A percentile compares a stretch with the other conserved stretches of the same genome.
These are phyloP conservation scores for Helicolenus hilgendorfi DNA, from an alignment of 2,797 vertebrate genomes.

Conservation along the genomic window DNA sequence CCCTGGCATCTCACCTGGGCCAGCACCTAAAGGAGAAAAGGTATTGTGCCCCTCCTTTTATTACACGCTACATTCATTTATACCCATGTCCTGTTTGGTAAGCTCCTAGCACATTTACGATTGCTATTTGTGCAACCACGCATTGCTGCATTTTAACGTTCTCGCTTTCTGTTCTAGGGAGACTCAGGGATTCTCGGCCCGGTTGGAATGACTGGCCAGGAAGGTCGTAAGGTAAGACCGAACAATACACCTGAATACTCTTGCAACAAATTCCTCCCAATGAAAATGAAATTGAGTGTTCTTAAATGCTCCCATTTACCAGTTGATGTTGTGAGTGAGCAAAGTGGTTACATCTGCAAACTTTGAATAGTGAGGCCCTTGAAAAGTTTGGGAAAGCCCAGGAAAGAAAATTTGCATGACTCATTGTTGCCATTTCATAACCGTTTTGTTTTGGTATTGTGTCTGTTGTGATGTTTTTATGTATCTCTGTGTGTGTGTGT, in stretches of 20 bases:
- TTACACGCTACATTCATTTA: conserved; percentile 4
- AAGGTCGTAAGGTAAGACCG: conserved; percentile 94
- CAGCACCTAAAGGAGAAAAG: conserved; percentile 94
- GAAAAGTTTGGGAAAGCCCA: conserved; percentile 24
- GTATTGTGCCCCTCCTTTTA: conserved; percentile 80
- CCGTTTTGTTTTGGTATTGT: not conserved
- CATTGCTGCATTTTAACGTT: conserved; percentile 16
- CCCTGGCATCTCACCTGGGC: conserved; percentile 95
- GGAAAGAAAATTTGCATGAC: conserved; percentile 3
- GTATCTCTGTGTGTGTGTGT: not conserved
- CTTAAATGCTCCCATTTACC: not conserved
- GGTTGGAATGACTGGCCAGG: conserved; percentile 91
- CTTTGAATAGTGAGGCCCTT: not conserved
- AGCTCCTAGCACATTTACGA: not conserved
- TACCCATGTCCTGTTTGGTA: not conserved
- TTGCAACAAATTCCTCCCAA: not conserved
- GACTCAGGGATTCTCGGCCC: conserved; percentile 93
- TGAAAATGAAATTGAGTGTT: not conserved
- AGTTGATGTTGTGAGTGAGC: not conserved
- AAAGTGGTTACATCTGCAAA: not conserved
- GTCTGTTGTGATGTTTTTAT: conserved; percentile 17
- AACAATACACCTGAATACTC: not conserved
- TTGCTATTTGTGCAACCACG: not conserved
- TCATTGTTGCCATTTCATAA: conserved; percentile 35
- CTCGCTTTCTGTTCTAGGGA: conserved; percentile 89